Conservation (phyloP, 2,113 vertebrate species). For the Podarcis raffonei region DNA sequence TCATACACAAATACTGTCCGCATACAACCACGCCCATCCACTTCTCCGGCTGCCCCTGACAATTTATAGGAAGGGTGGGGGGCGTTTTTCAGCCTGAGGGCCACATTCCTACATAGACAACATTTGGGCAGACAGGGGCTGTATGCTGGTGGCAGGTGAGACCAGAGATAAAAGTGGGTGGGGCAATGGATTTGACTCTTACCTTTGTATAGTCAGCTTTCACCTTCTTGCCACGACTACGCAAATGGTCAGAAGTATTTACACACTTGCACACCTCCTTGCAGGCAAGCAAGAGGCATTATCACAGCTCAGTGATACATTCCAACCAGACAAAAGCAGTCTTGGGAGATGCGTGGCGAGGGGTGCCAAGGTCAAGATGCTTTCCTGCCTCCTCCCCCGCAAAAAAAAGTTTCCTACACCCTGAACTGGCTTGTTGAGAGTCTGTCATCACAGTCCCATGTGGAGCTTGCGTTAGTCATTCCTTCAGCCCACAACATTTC, state of each 20-base stretch:
- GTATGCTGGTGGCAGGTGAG: neutral
- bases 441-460: no score
- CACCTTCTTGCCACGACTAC: neutral
- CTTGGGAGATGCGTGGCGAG: neutral
- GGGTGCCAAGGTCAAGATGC: neutral
- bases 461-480: neutral
- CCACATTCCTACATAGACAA: neutral
- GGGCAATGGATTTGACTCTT: neutral
- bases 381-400: neutral
- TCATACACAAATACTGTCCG: rapidly evolving
- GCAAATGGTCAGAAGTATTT: neutral
- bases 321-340: neutral
- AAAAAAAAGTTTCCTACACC: neutral
- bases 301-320: neutral
- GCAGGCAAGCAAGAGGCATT: neutral
- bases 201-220: neutral
- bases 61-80: neutral
- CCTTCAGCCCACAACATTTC: neutral
- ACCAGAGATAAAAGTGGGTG: neutral
- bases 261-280: neutral
- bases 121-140: neutral
- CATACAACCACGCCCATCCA: neutral
- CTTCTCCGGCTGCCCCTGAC: neutral
- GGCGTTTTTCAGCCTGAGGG: neutral
- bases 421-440: neutral